A percentile compares a stretch with the other conserved stretches of the same genome.
Evolutionary conservation across 2,797 vertebrate species (phyloP).

Genomic region (Centropyge bicolor): DNA sequence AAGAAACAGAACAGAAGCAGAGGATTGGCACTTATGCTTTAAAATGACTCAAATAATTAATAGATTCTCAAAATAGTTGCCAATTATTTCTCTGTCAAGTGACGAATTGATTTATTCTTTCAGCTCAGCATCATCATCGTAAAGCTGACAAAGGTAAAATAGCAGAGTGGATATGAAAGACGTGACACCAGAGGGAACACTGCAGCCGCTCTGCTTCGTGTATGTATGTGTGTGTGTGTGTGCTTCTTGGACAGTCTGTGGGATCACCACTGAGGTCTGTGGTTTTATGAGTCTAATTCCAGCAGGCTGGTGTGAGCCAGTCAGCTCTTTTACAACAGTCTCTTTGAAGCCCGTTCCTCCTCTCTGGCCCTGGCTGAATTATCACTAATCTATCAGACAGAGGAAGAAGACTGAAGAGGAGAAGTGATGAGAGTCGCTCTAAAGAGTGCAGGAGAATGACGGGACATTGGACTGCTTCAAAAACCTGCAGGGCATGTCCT

Average conservation of each 20-base stretch:
- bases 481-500: conserved; percentile 3
- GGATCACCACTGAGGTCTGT: not conserved
- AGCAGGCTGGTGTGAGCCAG: conserved; percentile 4
- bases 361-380: conserved; percentile 12
- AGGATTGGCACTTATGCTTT: not conserved
- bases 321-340: conserved; percentile 21
- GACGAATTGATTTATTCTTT: not conserved
- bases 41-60: not conserved
- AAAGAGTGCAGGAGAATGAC: not conserved
- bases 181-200: not conserved
- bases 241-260: not conserved
- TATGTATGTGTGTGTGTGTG: conserved; percentile 1
- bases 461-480: not conserved
- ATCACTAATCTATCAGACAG: conserved; percentile 24
- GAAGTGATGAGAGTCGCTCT: not conserved
- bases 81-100: not conserved
- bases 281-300: conserved; percentile 21
- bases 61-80: not conserved
- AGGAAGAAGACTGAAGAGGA: conserved; percentile 1
- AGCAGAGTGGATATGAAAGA: not conserved
- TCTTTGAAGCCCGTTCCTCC: conserved; percentile 13
- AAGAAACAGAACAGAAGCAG: not conserved
- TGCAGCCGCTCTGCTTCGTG: not conserved
- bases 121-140: not conserved
- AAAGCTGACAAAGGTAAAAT: conserved; percentile 2